Evolutionary conservation across 1,140 invertebrate genomes (phyloP), one percentile per base, ranked within the genome.

Genomic region (Diprion similis): DNA sequence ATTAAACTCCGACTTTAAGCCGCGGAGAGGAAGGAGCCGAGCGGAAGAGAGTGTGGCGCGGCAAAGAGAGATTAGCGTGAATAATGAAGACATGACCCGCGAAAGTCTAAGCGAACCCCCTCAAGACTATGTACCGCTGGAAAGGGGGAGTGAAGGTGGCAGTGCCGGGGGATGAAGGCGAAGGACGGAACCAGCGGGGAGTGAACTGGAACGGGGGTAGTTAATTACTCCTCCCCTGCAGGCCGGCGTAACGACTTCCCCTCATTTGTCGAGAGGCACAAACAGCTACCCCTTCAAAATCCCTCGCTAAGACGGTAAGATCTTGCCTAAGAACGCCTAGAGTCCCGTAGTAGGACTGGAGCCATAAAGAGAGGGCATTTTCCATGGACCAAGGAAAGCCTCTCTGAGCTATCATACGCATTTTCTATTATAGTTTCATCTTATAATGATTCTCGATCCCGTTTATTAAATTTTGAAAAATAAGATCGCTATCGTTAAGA

Each of bases 201-300:
- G 76, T 78, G 77, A 59, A 59, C 68, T 59, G 46, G 51, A 19
- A 48, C 68, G 59, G 72, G 84, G 83, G 81, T 81, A 85, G 84
- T 86, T 86, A 86, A 85, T 86, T 86, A 85, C 85, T 85, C 82
- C 81, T 82, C 78, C 82, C 82, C 85, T 78, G 80, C 77, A 80
- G 51, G 11, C n/a, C 78, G 78, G 80, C 80, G 83, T 86, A 86
- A 86, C 84, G 84, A 86, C 85, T 85, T 85, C 82, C 84, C 83
- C 85, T 85, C 85, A 86, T 86, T 86, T 86, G 85, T 85, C 85
- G 83, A 83, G 82, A 84, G 81, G 82, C 78, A 82, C 82, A 80
- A 86, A 79, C 83, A 84, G 80, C 83, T 18, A 68, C 66, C 66
- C 66, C 37, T 18, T 11, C 37, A 13, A 68, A 45, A 68, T 68